Evolutionary conservation across 2,888 invertebrate species (phyloP).

Genomic region (Tuberolachnus salignus): DNA sequence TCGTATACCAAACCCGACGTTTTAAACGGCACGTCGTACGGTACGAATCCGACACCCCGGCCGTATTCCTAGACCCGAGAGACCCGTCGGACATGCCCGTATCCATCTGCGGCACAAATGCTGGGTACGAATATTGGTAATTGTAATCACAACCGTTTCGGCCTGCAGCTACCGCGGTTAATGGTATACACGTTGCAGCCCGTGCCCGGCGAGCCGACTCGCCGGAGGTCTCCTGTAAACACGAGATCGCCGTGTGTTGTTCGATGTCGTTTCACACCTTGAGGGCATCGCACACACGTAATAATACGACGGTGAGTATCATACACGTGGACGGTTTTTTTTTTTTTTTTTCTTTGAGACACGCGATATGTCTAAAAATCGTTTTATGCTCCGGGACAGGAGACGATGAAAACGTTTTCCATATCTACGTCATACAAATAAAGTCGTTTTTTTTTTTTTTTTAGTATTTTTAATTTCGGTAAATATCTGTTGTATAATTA

Average conservation of each 20-base stretch:
- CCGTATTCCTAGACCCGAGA: background rate
- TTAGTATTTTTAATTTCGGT: too few relatives aligned
- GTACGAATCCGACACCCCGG: too few relatives aligned
- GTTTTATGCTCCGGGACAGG: background rate
- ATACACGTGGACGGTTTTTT: background rate
- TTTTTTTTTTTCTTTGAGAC: too few relatives aligned
- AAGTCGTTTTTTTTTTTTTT: too few relatives aligned
- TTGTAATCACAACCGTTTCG: background rate
- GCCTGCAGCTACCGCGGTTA: background rate
- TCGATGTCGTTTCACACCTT: constrained; percentile 42
- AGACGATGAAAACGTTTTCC: too few relatives aligned
- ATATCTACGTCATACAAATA: too few relatives aligned
- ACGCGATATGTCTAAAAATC: background rate
- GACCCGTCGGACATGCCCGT: background rate
- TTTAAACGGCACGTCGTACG: too few relatives aligned
- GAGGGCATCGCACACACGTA: background rate
- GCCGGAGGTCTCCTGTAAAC: background rate
- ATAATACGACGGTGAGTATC: too few relatives aligned
- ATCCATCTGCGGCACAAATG: background rate
- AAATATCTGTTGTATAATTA: too few relatives aligned
- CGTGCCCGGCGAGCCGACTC: background rate
- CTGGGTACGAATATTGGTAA: background rate
- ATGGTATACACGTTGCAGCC: background rate
- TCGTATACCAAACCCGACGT: too few relatives aligned
- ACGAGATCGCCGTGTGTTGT: constrained; percentile 9